Evolutionary conservation across 2,888 invertebrate species (phyloP).

Genomic region (Lepas anatifera): DNA sequence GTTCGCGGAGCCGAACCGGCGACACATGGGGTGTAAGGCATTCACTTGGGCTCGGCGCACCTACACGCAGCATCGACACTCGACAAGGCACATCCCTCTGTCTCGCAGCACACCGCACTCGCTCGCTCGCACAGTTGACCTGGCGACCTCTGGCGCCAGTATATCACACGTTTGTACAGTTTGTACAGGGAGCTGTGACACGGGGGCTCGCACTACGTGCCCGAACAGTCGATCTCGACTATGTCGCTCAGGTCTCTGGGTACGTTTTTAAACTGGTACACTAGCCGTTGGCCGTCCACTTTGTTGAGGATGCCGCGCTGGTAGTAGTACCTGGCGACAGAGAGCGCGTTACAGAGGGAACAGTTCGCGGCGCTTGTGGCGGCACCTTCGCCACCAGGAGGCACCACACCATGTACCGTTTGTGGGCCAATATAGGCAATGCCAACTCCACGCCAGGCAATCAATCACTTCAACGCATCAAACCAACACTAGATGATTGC

Average conservation of each 20-base stretch:
- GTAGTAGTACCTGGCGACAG: constrained; percentile 69
- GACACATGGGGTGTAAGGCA: background rate
- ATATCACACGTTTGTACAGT: constrained; percentile 11
- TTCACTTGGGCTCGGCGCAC: background rate
- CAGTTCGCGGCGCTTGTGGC: no score
- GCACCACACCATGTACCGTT: no score
- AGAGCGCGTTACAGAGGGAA: no score
- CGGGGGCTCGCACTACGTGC: constrained; percentile 47
- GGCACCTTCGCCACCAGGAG: no score
- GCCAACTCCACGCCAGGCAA: no score
- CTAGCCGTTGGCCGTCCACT: constrained; percentile 96
- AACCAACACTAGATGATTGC: no score
- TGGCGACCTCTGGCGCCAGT: background rate
- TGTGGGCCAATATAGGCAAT: no score
- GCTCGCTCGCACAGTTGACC: background rate
- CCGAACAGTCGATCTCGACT: constrained; percentile 90
- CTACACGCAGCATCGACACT: no score
- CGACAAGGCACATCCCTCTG: background rate
- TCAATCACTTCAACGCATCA: no score
- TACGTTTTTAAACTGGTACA: constrained; percentile 98
- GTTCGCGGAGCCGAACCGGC: background rate
- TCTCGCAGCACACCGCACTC: background rate
- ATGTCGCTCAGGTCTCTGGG: constrained; percentile 80
- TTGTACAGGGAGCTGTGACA: background rate
- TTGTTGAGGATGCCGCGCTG: constrained; percentile 97